A percentile compares a stretch with the other conserved stretches of the same genome.
Conservation (phyloP, 1,140 invertebrate genomes). For the Caenorhabditis brenneri region DNA sequence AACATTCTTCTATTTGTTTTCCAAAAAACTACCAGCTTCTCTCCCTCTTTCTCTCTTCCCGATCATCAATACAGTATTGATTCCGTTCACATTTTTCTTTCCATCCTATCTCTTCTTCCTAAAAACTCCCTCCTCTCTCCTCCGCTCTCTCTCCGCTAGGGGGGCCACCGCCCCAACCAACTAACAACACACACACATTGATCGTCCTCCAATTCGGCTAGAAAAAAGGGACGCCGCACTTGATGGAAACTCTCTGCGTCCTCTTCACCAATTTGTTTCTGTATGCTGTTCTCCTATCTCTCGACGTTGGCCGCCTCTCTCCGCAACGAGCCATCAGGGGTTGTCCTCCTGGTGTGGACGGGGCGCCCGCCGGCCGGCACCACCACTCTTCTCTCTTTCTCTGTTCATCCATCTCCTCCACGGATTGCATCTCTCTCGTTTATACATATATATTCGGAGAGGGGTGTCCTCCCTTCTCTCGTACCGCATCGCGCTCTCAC, state of each 20-base stretch:
- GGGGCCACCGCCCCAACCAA: too few species aligned
- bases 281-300: neutral
- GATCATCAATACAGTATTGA: too few species aligned
- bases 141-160: too few species aligned
- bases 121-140: too few species aligned
- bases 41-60: neutral
- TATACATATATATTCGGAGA: too few species aligned
- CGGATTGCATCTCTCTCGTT: too few species aligned
- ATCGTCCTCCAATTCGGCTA: conserved; percentile 22
- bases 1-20: too few species aligned
- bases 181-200: neutral
- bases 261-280: neutral
- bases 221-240: conserved; percentile 27
- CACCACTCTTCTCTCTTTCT: neutral
- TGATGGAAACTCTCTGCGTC: neutral
- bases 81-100: too few species aligned
- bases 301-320: neutral
- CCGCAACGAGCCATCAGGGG: neutral
- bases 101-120: too few species aligned
- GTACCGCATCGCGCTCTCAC: neutral
- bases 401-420: too few species aligned
- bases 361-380: conserved; percentile 2
- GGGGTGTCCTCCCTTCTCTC: neutral
- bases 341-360: too few species aligned
- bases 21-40: too few species aligned